phyloP scores from a whole-genome alignment of 1,140 invertebrate species.

The Apis dorsata region DNA sequence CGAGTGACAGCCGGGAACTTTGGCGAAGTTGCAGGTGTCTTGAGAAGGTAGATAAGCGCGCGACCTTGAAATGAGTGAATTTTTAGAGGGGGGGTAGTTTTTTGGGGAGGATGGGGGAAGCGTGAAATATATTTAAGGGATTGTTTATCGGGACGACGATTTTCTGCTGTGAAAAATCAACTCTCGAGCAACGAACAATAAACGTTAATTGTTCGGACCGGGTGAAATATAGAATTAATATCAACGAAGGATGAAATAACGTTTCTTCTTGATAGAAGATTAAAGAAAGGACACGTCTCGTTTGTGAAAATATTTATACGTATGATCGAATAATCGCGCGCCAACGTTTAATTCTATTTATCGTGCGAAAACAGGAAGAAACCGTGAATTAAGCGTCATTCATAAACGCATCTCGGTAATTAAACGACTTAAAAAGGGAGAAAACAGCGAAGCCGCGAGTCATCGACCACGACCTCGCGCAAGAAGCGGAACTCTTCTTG shows the following conservation, averaged over 20 bases:
- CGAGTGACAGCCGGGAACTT: slow-evolving; percentile 69
- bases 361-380: background rate
- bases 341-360: background rate
- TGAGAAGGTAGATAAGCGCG: slow-evolving; percentile 41
- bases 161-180: background rate
- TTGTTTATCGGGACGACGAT: no score
- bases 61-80: slow-evolving; percentile 53
- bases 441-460: slow-evolving; percentile 37
- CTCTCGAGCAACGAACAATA: no score
- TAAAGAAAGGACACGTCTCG: no score
- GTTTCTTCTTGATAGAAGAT: no score
- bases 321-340: background rate
- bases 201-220: no score
- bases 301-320: no score
- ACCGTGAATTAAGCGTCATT: slow-evolving; percentile 4
- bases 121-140: background rate
- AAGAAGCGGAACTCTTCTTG: slow-evolving; percentile 27
- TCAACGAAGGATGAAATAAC: no score
- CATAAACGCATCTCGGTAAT: slow-evolving; percentile 16
- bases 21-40: slow-evolving; percentile 52
- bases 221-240: no score
- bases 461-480: slow-evolving; percentile 45
- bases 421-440: background rate
- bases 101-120: background rate
- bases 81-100: background rate